Conservation (phyloP, 1,140 invertebrate species). For the Ctenoplectra terminalis region DNA sequence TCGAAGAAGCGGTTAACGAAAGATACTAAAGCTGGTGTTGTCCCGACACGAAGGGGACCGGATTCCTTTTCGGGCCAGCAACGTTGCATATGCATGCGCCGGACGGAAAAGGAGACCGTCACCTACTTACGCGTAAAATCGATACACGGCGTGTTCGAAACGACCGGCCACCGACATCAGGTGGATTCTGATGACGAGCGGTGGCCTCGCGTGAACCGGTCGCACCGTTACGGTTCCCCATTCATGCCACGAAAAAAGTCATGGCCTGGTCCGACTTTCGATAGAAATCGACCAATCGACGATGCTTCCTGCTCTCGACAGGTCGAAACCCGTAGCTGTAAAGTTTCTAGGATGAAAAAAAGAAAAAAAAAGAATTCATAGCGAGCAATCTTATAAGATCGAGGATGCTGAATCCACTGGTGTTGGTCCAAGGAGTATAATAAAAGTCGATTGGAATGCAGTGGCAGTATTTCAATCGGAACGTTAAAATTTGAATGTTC, state of each 20-base stretch:
- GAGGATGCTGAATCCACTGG: too few relatives aligned
- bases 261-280: constrained; percentile 4
- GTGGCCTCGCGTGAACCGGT: constrained; percentile 56
- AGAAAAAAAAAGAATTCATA: too few relatives aligned
- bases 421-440: too few relatives aligned
- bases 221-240: constrained; percentile 63
- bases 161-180: constrained; percentile 24
- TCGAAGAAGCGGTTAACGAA: not conserved
- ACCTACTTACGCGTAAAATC: constrained; percentile 48
- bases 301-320: not conserved
- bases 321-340: not conserved
- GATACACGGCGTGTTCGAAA: constrained; percentile 4
- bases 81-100: constrained; percentile 22
- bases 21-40: not conserved
- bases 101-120: constrained; percentile 42
- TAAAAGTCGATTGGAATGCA: too few relatives aligned
- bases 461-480: too few relatives aligned
- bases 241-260: constrained; percentile 55
- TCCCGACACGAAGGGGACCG: not conserved
- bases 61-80: constrained; percentile 7
- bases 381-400: too few relatives aligned
- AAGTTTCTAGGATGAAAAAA: not conserved
- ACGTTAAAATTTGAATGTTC: too few relatives aligned
- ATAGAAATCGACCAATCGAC: not conserved
- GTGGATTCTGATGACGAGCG: constrained; percentile 48